These are phyloP conservation scores for Acanthoscelides obtectus DNA, from an alignment of 2,888 invertebrate genomes.

Conservation along the genomic window DNA sequence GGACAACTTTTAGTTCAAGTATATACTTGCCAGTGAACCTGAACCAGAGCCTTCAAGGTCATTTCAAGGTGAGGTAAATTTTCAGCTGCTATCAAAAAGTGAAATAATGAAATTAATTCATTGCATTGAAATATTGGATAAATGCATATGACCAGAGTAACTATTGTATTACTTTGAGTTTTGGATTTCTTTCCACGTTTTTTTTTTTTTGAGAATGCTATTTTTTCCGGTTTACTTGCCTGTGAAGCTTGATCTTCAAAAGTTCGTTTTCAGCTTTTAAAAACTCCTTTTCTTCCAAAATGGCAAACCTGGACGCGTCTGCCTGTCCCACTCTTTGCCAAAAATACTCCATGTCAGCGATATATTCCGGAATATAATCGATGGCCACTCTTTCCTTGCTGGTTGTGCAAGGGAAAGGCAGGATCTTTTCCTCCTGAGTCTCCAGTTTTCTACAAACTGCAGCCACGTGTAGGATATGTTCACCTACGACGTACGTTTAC, in stretches of 20 bases:
- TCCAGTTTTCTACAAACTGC: slow-evolving; percentile 65
- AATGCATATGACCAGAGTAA: no score
- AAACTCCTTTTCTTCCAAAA: slow-evolving; percentile 39
- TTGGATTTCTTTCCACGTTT: no score
- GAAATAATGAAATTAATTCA: no score
- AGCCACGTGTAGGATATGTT: slow-evolving; percentile 57
- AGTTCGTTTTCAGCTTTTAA: slow-evolving; percentile 36
- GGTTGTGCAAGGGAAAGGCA: slow-evolving; percentile 36
- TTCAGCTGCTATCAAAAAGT: no score
- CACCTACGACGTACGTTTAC: no score
- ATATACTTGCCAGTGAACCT: no score
- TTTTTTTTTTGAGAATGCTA: no score
- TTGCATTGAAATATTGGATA: no score
- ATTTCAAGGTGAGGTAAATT: no score
- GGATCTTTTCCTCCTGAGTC: slow-evolving; percentile 54
- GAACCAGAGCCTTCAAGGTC: no score
- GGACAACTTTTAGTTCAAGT: no score
- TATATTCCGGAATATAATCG: slow-evolving; percentile 12
- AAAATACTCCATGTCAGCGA: slow-evolving; percentile 32
- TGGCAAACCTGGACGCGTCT: slow-evolving; percentile 31
- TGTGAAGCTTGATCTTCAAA: slow-evolving; percentile 30
- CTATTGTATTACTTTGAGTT: no score
- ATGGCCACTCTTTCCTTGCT: slow-evolving; percentile 7
- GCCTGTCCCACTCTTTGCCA: slow-evolving; percentile 40
- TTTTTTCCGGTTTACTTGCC: slow-evolving; percentile 5